phyloP scores from a whole-genome alignment of 1,140 invertebrate genomes.

The Heliothis subflexa region DNA sequence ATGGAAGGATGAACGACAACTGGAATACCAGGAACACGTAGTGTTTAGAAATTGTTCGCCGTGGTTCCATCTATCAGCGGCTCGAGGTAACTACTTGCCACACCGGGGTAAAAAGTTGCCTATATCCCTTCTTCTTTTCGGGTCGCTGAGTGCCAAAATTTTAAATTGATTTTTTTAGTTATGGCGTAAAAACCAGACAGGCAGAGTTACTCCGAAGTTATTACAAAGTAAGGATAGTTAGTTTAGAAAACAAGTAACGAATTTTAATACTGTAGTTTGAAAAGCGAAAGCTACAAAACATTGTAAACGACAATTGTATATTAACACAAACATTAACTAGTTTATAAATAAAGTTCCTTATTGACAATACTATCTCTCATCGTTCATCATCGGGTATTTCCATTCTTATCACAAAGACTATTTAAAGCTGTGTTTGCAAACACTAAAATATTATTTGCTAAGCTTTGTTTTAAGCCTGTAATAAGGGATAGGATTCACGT shows the following conservation, averaged over 20 bases:
- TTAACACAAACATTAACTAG: not conserved
- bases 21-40: too few relatives aligned
- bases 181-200: too few relatives aligned
- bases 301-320: not conserved
- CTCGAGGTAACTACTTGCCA: too few relatives aligned
- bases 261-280: not conserved
- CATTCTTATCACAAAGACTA: conserved; percentile 41
- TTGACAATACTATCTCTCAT: conserved; percentile 15
- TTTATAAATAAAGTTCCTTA: conserved; percentile 22
- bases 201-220: not conserved
- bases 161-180: too few relatives aligned
- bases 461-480: not conserved
- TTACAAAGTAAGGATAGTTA: not conserved
- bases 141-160: too few relatives aligned
- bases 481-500: conserved; percentile 1
- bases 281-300: conserved; percentile 14
- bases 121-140: too few relatives aligned
- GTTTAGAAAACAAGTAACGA: not conserved
- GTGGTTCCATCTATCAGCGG: too few relatives aligned
- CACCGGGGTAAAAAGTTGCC: too few relatives aligned
- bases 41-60: too few relatives aligned
- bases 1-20: too few relatives aligned
- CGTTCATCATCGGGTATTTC: conserved; percentile 48
- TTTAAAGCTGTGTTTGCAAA: conserved; percentile 3
- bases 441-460: not conserved